Evolutionary conservation across 2,797 vertebrate genomes (phyloP), one percentile per base, ranked within the genome.

Genomic region (Labeo calbasu): DNA sequence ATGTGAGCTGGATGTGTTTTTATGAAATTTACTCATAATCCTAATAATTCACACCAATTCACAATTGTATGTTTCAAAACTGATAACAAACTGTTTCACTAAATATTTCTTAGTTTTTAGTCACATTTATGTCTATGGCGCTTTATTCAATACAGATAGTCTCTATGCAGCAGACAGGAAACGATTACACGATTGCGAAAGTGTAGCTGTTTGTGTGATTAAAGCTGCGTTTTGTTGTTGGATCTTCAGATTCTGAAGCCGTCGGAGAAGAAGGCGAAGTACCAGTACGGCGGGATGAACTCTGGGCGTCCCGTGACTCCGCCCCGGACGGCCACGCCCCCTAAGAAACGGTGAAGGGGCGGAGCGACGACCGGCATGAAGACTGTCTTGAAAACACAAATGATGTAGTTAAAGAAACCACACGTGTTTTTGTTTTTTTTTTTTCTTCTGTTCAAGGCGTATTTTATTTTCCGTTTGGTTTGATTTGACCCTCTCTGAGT

Each of bases 221-320:
- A 15, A 10, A 46, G 4, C 23, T 5, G 0, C 28, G 23, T 15
- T 51, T 2, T 57, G 46, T 6, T 1, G 7, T 71, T 21, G 2
- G 13, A 2, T 61, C 4, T 28, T 53, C 72, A 96, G 95, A 96
- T 96, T 91, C 93, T 96, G 92, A 96, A 96, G 91, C 95, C 95
- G 1, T 96, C 95, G 79, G 95, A 96, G 91, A 96, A 96, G 92
- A 96, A 96, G 90, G 95, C 95, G 0, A 96, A 96, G 86, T 96
- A 96, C 85, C 95, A 96, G 91, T 96, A 96, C 0, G 95, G 95
- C 55, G 95, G 95, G 61, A 95, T 96, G 94, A 95, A 95, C 90
- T 88, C 94, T 0, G 93, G 94, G 8, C 94, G 95, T n/a, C 95
- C 95, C 0, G 92, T 95, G 85, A 96, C 95, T 55, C 95, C 95